These are phyloP conservation scores for Pocillopora meandrina DNA, from an alignment of 92 coral and sea anemone genomes.

Conservation along the genomic window DNA sequence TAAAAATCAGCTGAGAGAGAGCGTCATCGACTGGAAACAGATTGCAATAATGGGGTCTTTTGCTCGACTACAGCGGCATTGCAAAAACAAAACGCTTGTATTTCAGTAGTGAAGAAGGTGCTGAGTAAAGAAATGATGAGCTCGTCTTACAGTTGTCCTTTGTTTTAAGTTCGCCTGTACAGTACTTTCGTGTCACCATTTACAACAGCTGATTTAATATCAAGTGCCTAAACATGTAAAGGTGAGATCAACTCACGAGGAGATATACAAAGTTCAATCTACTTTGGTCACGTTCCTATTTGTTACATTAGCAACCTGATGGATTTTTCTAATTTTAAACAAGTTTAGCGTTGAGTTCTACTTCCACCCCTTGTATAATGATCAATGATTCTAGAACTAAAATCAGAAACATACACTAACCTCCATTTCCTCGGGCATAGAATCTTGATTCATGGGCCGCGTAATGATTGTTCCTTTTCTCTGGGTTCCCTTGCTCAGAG, in stretches of 20 bases:
- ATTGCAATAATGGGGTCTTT: neutral
- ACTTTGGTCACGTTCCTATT: neutral
- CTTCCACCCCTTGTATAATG: neutral
- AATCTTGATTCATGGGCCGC: constrained; percentile 32
- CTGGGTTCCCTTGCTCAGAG: constrained; percentile 30
- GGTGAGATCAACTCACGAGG: neutral
- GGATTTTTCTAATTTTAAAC: neutral
- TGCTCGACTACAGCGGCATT: neutral
- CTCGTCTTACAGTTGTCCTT: neutral
- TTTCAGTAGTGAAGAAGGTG: neutral
- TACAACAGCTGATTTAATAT: neutral
- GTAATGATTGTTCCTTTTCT: constrained; percentile 35
- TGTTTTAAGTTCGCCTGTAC: neutral
- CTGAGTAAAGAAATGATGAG: neutral
- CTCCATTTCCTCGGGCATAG: constrained; percentile 29
- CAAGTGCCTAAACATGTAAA: neutral
- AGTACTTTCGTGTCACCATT: neutral
- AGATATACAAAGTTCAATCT: neutral
- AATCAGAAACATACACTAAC: neutral
- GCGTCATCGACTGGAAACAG: neutral
- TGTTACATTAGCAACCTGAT: neutral
- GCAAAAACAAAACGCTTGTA: neutral
- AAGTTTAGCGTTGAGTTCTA: neutral
- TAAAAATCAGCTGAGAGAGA: too few relatives aligned
- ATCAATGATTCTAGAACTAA: neutral